Evolutionary conservation across 2,113 vertebrate species (phyloP).

Genomic region (Tragelaphus scriptus): DNA sequence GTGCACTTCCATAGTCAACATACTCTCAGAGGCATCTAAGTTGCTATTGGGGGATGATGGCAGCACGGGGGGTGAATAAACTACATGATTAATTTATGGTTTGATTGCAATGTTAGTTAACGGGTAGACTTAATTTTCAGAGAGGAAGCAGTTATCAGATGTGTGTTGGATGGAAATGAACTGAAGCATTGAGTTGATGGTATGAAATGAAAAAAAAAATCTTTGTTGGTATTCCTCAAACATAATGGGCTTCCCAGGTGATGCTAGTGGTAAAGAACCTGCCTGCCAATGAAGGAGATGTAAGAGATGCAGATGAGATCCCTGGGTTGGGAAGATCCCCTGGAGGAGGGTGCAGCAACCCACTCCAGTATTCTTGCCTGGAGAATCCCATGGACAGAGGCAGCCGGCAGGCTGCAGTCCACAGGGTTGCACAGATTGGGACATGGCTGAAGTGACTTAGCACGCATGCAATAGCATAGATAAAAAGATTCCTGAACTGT

Average conservation of each 20-base stretch:
- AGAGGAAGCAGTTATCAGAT: conserved; percentile 19
- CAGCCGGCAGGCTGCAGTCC: not conserved
- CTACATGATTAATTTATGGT: conserved; percentile 48
- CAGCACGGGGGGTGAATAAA: not conserved
- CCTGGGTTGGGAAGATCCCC: not conserved
- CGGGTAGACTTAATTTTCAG: conserved; percentile 47
- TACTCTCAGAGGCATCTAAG: not conserved
- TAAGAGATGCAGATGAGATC: not conserved
- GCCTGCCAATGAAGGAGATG: not conserved
- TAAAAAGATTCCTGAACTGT: not conserved
- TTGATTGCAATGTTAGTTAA: conserved; percentile 42
- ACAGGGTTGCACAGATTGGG: not conserved
- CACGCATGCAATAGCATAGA: fast-evolving
- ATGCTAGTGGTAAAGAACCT: not conserved
- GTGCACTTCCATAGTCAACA: conserved; percentile 7
- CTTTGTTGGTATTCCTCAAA: not conserved
- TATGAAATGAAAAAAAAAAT: not conserved
- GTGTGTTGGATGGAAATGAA: conserved; percentile 28
- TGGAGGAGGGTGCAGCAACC: not conserved
- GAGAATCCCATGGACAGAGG: not conserved
- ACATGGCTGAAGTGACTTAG: not conserved
- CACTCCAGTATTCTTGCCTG: not conserved
- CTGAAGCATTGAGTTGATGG: not conserved
- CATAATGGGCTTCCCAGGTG: not conserved
- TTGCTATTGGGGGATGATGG: not conserved